Percentiles rank a stretch among this genome's conserved stretches.
Conservation (phyloP, 2,888 invertebrate species). For the Mimachlamys varia region DNA sequence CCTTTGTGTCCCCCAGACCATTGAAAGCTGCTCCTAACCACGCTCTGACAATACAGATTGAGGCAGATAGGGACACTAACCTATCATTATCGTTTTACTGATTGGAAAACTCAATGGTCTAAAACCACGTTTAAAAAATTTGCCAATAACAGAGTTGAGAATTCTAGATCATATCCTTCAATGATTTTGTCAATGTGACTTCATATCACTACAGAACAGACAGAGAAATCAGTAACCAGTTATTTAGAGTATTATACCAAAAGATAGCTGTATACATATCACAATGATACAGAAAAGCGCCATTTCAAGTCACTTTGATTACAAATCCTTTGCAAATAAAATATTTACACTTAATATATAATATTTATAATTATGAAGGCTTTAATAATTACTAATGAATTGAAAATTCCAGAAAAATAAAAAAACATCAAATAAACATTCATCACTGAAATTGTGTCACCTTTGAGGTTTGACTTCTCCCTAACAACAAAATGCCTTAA, state of each 20-base stretch:
- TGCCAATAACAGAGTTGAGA: background rate
- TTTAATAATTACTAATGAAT: too few relatives aligned
- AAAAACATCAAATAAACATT: too few relatives aligned
- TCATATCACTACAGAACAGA: background rate
- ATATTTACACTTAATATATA: background rate
- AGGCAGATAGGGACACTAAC: slow-evolving; percentile 20
- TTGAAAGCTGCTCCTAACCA: slow-evolving; percentile 28
- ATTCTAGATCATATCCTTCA: background rate
- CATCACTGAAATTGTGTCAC: too few relatives aligned
- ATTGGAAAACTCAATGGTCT: slow-evolving; percentile 25
- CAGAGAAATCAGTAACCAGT: background rate
- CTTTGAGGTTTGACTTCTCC: too few relatives aligned
- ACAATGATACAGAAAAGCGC: background rate
- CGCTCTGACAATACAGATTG: background rate
- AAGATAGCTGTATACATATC: background rate
- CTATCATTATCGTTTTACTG: slow-evolving; percentile 16
- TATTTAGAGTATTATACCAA: background rate
- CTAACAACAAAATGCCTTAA: too few relatives aligned
- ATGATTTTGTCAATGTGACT: background rate
- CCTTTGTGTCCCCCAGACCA: slow-evolving; percentile 26
- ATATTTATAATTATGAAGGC: too few relatives aligned
- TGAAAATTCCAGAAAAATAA: too few relatives aligned
- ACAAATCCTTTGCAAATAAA: background rate
- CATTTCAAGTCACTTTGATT: background rate
- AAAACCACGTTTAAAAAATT: background rate